Evolutionary conservation across 2,797 vertebrate species (phyloP).

Genomic region (Gallirallus australis): DNA sequence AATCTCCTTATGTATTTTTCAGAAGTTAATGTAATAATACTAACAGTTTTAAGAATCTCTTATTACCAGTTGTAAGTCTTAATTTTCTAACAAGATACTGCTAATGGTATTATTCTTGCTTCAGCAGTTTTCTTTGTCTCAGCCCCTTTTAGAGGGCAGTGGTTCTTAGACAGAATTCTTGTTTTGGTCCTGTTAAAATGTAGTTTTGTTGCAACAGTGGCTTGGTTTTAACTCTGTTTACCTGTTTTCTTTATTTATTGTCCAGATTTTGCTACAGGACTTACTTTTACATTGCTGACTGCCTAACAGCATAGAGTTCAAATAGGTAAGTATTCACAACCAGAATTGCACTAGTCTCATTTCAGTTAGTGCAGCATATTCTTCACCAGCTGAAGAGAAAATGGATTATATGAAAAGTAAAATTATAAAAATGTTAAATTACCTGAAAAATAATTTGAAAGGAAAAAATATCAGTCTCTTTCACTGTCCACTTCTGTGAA

Average conservation of each 20-base stretch:
- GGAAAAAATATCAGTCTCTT: background rate
- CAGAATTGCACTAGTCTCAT: background rate
- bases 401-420: background rate
- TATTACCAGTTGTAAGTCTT: slow-evolving; percentile 21
- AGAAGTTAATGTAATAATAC: background rate
- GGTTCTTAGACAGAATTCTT: slow-evolving; percentile 8
- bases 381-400: background rate
- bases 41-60: background rate
- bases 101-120: background rate
- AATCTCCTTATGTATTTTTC: background rate
- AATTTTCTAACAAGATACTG: slow-evolving; percentile 15
- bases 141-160: background rate
- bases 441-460: background rate
- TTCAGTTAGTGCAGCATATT: background rate
- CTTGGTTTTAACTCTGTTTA: background rate
- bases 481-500: background rate
- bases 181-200: background rate
- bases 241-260: background rate
- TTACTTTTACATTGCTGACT: background rate
- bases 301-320: background rate
- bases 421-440: background rate
- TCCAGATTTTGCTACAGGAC: background rate
- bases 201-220: background rate
- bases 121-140: background rate
- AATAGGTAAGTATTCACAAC: background rate